Conservation (phyloP, 2,888 invertebrate species). For the Drosophila kuntzei region DNA sequence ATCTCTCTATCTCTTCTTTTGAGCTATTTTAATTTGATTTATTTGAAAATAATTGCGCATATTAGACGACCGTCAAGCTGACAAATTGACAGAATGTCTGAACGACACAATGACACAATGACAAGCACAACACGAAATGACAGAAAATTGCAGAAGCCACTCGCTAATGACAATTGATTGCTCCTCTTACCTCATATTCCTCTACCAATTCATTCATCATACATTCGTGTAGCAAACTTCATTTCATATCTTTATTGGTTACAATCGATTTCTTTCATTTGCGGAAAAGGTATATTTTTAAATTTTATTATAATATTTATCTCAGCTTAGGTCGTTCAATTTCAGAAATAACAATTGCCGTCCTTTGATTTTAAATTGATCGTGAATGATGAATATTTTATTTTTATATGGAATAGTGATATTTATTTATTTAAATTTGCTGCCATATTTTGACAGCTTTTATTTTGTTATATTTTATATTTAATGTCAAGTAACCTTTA, state of each 20-base stretch:
- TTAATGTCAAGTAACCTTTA: no score
- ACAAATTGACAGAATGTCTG: constrained; percentile 33
- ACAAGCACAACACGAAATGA: constrained; percentile 34
- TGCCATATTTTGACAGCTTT: no score
- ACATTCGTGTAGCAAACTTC: neutral
- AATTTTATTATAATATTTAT: neutral
- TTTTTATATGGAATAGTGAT: no score
- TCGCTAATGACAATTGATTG: constrained; percentile 40
- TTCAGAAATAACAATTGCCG: no score
- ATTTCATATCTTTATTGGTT: neutral
- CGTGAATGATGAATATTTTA: no score
- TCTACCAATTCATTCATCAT: neutral
- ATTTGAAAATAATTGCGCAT: constrained; percentile 57
- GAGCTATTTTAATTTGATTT: constrained; percentile 46
- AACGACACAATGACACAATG: constrained; percentile 24
- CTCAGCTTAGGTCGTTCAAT: neutral
- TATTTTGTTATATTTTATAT: no score
- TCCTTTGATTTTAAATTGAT: no score
- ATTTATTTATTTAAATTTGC: no score
- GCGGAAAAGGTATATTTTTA: neutral
- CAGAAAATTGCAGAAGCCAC: constrained; percentile 36
- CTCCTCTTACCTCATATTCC: constrained; percentile 9
- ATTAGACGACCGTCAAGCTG: constrained; percentile 31
- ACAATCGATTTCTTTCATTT: neutral
- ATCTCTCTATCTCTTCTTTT: neutral